Percentiles rank a stretch among this genome's conserved stretches.
phyloP scores from a whole-genome alignment of 2,113 vertebrate species.

The Sander vitreus region DNA sequence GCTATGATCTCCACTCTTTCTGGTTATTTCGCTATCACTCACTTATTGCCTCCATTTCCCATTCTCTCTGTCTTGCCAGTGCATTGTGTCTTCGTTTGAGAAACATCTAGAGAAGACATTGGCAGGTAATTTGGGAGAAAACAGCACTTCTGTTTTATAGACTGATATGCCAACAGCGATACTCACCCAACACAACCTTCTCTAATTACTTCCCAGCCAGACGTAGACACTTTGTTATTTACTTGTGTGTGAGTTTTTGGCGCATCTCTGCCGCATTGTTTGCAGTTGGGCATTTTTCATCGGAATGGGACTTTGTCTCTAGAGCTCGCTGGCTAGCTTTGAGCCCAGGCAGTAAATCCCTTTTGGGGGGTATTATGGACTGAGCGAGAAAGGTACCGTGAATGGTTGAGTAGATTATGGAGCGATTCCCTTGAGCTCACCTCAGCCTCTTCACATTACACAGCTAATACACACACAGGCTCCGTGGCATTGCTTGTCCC shows the following conservation, averaged over 20 bases:
- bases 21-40: constrained; percentile 10
- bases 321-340: constrained; percentile 76
- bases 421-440: constrained; percentile 65
- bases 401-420: constrained; percentile 79
- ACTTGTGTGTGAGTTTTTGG: constrained; percentile 41
- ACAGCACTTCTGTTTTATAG: constrained; percentile 36
- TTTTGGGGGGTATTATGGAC: constrained; percentile 84
- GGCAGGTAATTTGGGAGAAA: constrained; percentile 59
- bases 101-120: constrained; percentile 33
- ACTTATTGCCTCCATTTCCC: constrained; percentile 9
- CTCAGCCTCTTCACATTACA: constrained; percentile 75
- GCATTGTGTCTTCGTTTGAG: constrained; percentile 43
- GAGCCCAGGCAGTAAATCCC: constrained; percentile 77
- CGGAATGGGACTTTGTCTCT: constrained; percentile 81
- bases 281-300: constrained; percentile 82
- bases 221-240: constrained; percentile 55
- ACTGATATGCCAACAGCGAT: constrained; percentile 54
- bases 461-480: constrained; percentile 73
- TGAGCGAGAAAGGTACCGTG: constrained; percentile 77
- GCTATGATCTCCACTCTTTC: background rate
- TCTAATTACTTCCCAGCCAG: constrained; percentile 67
- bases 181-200: constrained; percentile 53
- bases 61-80: constrained; percentile 12
- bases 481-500: constrained; percentile 68
- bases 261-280: constrained; percentile 49